Conservation (phyloP, 1,140 invertebrate genomes). For the Apocrypta bakeri region DNA sequence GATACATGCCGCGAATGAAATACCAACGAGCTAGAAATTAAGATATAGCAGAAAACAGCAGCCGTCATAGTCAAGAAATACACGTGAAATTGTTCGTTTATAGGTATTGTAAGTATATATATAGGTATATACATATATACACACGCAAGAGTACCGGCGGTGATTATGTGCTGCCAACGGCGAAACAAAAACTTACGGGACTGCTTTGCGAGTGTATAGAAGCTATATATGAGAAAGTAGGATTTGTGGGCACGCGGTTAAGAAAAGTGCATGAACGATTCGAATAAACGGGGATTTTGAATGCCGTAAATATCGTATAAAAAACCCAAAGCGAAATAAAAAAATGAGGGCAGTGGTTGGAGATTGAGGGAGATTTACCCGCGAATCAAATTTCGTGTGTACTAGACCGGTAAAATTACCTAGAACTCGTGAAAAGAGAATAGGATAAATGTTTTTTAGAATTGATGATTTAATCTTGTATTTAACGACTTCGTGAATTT, state of each 20-base stretch:
- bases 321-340: slow-evolving; percentile 1
- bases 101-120: too few relatives aligned
- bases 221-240: neutral
- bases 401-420: neutral
- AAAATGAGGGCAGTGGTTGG: neutral
- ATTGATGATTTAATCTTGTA: too few relatives aligned
- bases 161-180: neutral
- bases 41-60: neutral
- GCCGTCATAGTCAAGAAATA: neutral
- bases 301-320: neutral
- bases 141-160: neutral
- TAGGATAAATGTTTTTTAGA: too few relatives aligned
- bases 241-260: neutral
- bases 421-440: neutral
- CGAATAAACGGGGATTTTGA: slow-evolving; percentile 29
- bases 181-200: slow-evolving; percentile 23
- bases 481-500: too few relatives aligned
- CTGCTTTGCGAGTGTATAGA: neutral
- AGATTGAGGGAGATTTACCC: neutral
- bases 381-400: slow-evolving; percentile 1
- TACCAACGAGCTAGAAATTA: neutral
- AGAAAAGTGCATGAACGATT: neutral
- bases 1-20: neutral
- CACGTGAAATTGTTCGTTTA: neutral
- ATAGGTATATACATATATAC: too few relatives aligned